These are phyloP conservation scores for Drosophila seclusa DNA, from an alignment of 2,888 invertebrate genomes.

Conservation along the genomic window DNA sequence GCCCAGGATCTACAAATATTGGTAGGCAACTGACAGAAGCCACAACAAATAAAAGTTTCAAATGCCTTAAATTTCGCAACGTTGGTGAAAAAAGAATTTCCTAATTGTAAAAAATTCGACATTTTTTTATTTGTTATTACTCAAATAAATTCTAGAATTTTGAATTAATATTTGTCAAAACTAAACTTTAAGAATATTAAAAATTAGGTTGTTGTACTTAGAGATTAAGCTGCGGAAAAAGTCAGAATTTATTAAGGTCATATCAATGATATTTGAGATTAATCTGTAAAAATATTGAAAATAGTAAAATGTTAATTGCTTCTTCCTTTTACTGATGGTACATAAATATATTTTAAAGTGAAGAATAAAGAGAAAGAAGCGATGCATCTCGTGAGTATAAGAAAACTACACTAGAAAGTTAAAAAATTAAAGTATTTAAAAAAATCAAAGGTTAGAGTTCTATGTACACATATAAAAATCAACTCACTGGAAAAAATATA, in stretches of 20 bases:
- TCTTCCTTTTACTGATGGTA: background rate
- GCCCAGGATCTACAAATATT: slow-evolving; percentile 7
- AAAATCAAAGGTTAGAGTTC: too few species aligned
- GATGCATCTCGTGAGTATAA: background rate
- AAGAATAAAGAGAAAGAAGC: background rate
- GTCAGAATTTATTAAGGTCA: background rate
- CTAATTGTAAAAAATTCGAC: too few species aligned
- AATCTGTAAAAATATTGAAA: background rate
- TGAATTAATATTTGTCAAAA: background rate
- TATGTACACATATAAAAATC: too few species aligned
- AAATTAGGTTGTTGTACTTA: background rate
- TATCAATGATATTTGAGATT: background rate
- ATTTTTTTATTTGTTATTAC: background rate
- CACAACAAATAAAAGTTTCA: slow-evolving; percentile 33
- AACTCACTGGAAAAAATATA: too few species aligned
- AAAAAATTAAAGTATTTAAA: too few species aligned
- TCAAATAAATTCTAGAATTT: background rate
- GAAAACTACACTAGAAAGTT: background rate
- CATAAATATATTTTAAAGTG: background rate
- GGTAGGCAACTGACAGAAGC: background rate
- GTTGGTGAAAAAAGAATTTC: background rate
- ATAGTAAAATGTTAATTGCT: background rate
- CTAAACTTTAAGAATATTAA: background rate
- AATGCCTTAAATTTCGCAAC: slow-evolving; percentile 16
- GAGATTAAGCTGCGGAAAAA: background rate